phyloP scores from a whole-genome alignment of 2,797 vertebrate species.

The Typhlichthys eigenmanni region DNA sequence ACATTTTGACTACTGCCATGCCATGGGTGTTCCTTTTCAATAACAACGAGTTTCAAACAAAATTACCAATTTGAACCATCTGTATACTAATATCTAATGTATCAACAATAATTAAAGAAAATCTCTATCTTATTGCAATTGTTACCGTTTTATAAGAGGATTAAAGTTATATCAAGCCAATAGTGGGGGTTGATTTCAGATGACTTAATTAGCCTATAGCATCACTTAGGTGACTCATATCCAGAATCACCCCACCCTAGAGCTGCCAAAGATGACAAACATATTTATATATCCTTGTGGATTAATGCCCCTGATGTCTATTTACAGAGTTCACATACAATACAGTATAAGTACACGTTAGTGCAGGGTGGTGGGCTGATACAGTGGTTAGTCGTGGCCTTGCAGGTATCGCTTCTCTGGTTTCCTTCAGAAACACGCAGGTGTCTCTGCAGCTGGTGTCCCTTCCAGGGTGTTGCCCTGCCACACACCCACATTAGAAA shows the following conservation, averaged over 20 bases:
- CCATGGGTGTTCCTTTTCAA: constrained; percentile 34
- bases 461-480: too few relatives aligned
- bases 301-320: background rate
- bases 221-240: constrained; percentile 34
- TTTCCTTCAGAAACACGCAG: too few relatives aligned
- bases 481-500: too few relatives aligned
- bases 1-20: constrained; percentile 46
- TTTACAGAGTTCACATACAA: constrained; percentile 3
- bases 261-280: constrained; percentile 4
- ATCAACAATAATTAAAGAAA: constrained; percentile 37
- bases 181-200: constrained; percentile 19
- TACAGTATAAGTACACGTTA: constrained; percentile 4
- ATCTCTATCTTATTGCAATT: constrained; percentile 16
- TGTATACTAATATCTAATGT: constrained; percentile 42
- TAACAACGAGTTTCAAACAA: constrained; percentile 22
- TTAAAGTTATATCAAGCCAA: constrained; percentile 24
- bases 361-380: background rate
- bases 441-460: too few relatives aligned
- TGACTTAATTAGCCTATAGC: constrained; percentile 19
- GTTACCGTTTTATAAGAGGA: constrained; percentile 26
- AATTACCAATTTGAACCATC: constrained; percentile 39
- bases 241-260: constrained; percentile 14
- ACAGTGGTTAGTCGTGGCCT: too few relatives aligned
- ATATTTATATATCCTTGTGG: background rate
- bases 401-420: too few relatives aligned